Base-by-base conservation (phyloP, 2,113 vertebrate genomes). In the Myiozetetes cayanensis region DNA sequence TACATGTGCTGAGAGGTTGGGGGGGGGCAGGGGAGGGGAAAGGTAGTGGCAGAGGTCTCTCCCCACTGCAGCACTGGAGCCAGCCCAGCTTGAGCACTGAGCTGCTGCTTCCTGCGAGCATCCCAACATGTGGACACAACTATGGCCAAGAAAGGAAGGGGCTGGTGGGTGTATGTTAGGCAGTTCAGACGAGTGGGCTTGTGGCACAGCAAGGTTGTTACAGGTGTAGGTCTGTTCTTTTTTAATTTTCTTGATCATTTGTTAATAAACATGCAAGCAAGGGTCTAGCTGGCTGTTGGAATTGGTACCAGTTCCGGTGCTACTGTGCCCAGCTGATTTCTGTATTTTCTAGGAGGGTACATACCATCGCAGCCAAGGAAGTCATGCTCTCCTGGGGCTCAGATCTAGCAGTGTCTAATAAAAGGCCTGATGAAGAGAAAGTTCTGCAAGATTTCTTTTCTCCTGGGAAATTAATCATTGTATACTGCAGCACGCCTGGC, bases 1-100 rank as follows among this genome's bases (percentile, higher is more conserved):
- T 75, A 71, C 96, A 97, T 96, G 98, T 85, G 97, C 97, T 78
- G 93, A 98, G 98, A 97, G 97, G 98, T 98, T 96, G 96, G 91
- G 10, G 91, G 10, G 74, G 15, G 14, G 9, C 37, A 22, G 25
- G 16, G n/a, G 8, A 31, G 31, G 31, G 55, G 82, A 74, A 58
- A 52, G 47, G 22, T 11, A 35, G 31, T 2, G 4, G 68, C 14
- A 17, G 24, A 50, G 37, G 7, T 75, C n/a, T 52, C 25, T 12
- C 52, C 27, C 31, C 14, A 22, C 25, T 44, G 39, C 2, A 1
- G 14, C 0, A 0, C 53, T 35, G 35, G 41, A 50, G 41, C 41
- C 9, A 15, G 22, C 15, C 43, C 33, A 0, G 0, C 71, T 41
- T 46, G 22, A 30, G 22, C 37, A 66, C 39, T 1, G 3, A 61